Conservation (phyloP, 2,113 vertebrate species). For the Bubo scandiacus region DNA sequence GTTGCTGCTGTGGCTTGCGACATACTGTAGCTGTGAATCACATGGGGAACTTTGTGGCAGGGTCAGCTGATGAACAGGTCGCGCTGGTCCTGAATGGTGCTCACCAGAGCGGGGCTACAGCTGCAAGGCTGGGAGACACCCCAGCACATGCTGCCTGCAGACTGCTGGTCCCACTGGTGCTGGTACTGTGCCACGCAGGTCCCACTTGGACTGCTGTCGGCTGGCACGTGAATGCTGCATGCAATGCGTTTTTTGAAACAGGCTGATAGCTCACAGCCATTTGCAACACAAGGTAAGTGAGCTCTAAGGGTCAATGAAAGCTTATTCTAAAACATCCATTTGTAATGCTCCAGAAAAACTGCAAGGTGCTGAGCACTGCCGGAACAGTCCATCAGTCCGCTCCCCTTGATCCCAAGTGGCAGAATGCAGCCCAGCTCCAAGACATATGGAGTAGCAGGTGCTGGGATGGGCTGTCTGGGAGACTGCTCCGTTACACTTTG, state of each 20-base stretch:
- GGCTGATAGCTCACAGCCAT: neutral
- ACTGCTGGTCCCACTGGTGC: neutral
- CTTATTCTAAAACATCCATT: neutral
- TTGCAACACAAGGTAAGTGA: neutral
- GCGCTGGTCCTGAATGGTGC: neutral
- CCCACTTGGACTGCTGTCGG: neutral
- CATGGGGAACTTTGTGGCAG: neutral
- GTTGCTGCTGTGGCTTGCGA: neutral
- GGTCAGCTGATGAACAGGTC: neutral
- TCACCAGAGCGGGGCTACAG: accelerated
- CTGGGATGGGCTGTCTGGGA: neutral
- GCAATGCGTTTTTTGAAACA: accelerated
- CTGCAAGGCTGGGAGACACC: neutral
- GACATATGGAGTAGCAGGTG: neutral
- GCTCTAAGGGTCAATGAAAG: neutral
- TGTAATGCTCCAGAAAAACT: neutral
- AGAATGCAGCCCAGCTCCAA: neutral
- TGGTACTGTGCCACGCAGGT: neutral
- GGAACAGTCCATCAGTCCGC: neutral
- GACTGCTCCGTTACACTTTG: neutral
- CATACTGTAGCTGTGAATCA: neutral
- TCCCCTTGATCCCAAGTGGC: neutral
- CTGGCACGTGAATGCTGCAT: accelerated
- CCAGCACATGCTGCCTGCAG: accelerated
- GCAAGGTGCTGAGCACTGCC: neutral